Conservation (phyloP, 2,797 vertebrate species). For the Sciurus vulgaris region DNA sequence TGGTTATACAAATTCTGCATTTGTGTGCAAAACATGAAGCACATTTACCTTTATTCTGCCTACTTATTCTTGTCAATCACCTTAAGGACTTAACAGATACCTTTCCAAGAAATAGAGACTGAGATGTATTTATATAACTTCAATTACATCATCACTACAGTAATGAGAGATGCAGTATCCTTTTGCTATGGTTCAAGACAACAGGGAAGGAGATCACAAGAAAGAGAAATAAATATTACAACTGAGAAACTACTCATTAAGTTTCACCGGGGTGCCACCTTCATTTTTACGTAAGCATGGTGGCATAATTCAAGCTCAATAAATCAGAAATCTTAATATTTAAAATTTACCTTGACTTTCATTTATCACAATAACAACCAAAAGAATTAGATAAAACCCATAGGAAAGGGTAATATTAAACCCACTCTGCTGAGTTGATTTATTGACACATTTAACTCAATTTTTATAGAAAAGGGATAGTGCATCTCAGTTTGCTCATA, state of each 20-base stretch:
- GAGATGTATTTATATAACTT: no score
- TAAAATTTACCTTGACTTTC: constrained; percentile 78
- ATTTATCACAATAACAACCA: constrained; percentile 81
- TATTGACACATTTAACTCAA: no score
- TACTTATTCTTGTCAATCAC: no score
- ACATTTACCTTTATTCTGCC: no score
- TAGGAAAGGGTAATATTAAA: constrained; percentile 77
- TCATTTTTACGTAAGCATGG: constrained; percentile 44
- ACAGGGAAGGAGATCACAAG: constrained; percentile 79
- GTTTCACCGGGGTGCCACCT: constrained; percentile 72
- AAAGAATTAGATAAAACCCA: constrained; percentile 78
- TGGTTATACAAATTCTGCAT: no score
- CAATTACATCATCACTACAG: no score
- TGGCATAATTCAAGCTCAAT: no score
- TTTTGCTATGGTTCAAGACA: constrained; percentile 86
- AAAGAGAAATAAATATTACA: constrained; percentile 78
- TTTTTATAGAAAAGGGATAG: no score
- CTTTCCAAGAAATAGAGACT: no score
- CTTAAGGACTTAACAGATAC: no score
- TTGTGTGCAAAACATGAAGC: no score
- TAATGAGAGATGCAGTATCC: neutral
- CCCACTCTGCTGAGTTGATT: constrained; percentile 49
- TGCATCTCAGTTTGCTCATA: no score
- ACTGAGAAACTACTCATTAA: constrained; percentile 69
- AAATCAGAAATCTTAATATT: constrained; percentile 33